Conservation (phyloP, 1,140 invertebrate species). For the Polyergus mexicanus region DNA sequence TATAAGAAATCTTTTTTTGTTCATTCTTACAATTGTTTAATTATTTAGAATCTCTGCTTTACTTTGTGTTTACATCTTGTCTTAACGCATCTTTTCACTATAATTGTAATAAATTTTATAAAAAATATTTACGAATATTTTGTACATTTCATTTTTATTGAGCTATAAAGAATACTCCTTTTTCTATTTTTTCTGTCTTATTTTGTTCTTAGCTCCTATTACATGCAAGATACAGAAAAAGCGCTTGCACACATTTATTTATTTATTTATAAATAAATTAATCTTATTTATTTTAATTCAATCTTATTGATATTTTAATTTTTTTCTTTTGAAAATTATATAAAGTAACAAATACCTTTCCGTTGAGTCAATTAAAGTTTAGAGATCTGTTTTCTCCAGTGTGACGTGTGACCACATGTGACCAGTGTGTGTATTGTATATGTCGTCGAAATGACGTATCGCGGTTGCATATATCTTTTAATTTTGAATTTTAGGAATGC, state of each 20-base stretch:
- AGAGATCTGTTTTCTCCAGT: not conserved
- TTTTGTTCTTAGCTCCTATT: no score
- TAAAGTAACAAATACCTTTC: not conserved
- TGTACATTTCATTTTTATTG: not conserved
- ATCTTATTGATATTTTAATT: no score
- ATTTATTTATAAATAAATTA: no score
- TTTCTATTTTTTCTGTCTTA: no score
- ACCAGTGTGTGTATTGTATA: not conserved
- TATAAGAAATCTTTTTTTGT: not conserved
- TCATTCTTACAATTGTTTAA: not conserved
- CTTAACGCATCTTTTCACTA: not conserved
- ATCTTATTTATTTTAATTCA: no score
- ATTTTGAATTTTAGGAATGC: not conserved
- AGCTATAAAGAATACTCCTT: not conserved
- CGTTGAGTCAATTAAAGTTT: not conserved
- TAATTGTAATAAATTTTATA: not conserved
- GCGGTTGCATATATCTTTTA: not conserved
- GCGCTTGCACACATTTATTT: no score
- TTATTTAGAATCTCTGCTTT: not conserved
- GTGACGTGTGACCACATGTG: not conserved
- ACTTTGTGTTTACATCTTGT: not conserved
- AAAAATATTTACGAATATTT: not conserved
- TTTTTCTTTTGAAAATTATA: not conserved
- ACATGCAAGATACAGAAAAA: no score
- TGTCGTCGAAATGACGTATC: conserved; percentile 15